Evolutionary conservation across 2,797 vertebrate species (phyloP).

Genomic region (Mormyrus hasselquistii): DNA sequence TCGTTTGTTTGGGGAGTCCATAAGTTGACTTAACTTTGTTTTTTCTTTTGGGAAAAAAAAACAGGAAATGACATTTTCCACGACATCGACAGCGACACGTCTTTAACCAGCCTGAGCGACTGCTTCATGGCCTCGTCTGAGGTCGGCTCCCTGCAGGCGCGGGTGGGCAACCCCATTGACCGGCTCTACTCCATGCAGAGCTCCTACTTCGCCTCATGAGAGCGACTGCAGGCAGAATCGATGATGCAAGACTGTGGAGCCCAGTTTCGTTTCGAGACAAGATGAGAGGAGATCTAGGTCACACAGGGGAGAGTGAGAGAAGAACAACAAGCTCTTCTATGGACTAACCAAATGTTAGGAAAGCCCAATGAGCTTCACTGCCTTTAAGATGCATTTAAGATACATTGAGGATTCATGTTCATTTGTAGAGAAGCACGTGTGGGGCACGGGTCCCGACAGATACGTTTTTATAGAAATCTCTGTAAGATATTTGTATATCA

Average conservation of each 20-base stretch:
- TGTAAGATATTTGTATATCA: slow-evolving; percentile 22
- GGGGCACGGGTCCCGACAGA: slow-evolving; percentile 6
- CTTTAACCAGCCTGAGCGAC: slow-evolving; percentile 87
- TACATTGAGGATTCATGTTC: neutral
- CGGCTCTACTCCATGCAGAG: slow-evolving; percentile 92
- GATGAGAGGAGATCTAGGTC: neutral
- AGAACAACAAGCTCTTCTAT: slow-evolving; percentile 15
- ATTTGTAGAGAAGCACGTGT: neutral
- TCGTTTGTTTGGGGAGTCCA: slow-evolving; percentile 13
- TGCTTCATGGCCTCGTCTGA: slow-evolving; percentile 79
- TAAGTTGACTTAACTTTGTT: neutral
- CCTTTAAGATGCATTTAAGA: slow-evolving; percentile 11
- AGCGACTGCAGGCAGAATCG: neutral
- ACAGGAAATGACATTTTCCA: slow-evolving; percentile 84
- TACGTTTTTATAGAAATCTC: slow-evolving; percentile 16
- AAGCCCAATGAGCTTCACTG: slow-evolving; percentile 1
- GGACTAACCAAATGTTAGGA: slow-evolving; percentile 24
- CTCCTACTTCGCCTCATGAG: slow-evolving; percentile 90
- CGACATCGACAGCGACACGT: slow-evolving; percentile 87
- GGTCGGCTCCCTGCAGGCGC: slow-evolving; percentile 70
- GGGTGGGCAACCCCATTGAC: slow-evolving; percentile 82
- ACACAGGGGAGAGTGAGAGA: neutral
- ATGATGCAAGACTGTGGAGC: neutral
- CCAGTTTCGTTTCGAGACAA: neutral
- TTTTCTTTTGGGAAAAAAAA: neutral